These are phyloP conservation scores for Cyclina sinensis DNA, from an alignment of 1,140 invertebrate genomes.

Conservation along the genomic window DNA sequence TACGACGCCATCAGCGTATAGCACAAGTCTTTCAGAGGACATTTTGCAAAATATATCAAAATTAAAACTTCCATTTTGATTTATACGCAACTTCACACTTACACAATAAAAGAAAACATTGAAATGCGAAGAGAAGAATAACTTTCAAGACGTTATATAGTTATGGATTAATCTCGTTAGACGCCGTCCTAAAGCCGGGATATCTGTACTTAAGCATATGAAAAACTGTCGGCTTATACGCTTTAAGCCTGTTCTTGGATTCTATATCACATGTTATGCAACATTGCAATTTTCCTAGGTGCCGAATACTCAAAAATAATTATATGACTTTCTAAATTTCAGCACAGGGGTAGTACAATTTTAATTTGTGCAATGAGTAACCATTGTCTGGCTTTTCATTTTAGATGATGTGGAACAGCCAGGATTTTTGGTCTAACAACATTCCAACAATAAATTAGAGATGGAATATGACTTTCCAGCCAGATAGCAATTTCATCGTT, in stretches of 20 bases:
- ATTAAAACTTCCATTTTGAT: background rate
- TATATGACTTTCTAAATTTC: background rate
- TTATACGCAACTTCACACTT: conserved; percentile 1
- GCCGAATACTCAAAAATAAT: background rate
- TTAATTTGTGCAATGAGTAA: too few relatives aligned
- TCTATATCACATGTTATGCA: conserved; percentile 15
- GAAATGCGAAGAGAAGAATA: conserved; percentile 3
- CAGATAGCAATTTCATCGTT: too few relatives aligned
- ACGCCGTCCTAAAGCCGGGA: conserved; percentile 46
- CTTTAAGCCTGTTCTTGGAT: conserved; percentile 25
- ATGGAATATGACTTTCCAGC: too few relatives aligned
- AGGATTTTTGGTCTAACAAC: too few relatives aligned
- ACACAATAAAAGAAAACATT: conserved; percentile 47
- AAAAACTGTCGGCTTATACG: conserved; percentile 59
- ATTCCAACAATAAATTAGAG: too few relatives aligned
- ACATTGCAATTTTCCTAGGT: conserved; percentile 28
- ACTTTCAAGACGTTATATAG: conserved; percentile 59
- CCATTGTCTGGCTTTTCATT: too few relatives aligned
- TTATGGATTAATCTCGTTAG: conserved; percentile 47
- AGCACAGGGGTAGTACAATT: background rate
- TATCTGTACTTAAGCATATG: conserved; percentile 50
- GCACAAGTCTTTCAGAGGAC: background rate
- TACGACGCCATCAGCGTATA: background rate
- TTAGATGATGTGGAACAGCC: too few relatives aligned
- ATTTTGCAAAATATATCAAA: background rate